phyloP scores from a whole-genome alignment of 2,797 vertebrate genomes.

The Scarus forsteni region DNA sequence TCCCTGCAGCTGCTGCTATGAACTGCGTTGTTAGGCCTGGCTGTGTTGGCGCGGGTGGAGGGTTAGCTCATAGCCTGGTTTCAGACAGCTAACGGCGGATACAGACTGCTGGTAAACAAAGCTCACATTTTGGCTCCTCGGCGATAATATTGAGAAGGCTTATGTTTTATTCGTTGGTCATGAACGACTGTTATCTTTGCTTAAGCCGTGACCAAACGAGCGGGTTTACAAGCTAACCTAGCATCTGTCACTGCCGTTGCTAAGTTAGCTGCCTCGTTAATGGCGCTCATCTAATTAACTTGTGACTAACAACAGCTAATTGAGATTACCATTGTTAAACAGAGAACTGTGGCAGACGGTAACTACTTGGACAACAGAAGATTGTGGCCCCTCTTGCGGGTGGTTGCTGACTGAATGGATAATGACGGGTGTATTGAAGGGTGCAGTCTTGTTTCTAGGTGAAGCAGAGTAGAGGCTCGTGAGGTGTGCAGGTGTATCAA shows the following conservation, averaged over 20 bases:
- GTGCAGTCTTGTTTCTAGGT: conserved; percentile 1
- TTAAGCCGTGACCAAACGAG: conserved; percentile 1
- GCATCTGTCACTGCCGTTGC: conserved; percentile 55
- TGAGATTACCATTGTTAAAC: conserved; percentile 11
- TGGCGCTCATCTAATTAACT: conserved; percentile 27
- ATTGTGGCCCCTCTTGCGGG: not conserved
- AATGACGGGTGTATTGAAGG: not conserved
- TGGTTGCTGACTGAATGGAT: not conserved
- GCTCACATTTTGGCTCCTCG: not conserved
- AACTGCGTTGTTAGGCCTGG: conserved; percentile 79
- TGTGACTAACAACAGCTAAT: conserved; percentile 2
- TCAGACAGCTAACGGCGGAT: conserved; percentile 45
- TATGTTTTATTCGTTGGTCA: too few relatives aligned
- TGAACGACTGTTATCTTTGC: not conserved
- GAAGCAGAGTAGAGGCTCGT: not conserved
- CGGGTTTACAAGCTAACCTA: conserved; percentile 34
- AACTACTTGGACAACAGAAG: not conserved
- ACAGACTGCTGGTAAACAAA: conserved; percentile 1
- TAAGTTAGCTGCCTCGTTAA: conserved; percentile 62
- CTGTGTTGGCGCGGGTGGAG: conserved; percentile 68
- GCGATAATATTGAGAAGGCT: too few relatives aligned
- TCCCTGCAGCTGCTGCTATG: conserved; percentile 17
- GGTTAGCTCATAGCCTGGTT: conserved; percentile 62
- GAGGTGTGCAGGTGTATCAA: not conserved
- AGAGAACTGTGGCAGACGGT: not conserved